These are phyloP conservation scores for Dynastes tityus DNA, from an alignment of 2,888 invertebrate species.

Conservation along the genomic window DNA sequence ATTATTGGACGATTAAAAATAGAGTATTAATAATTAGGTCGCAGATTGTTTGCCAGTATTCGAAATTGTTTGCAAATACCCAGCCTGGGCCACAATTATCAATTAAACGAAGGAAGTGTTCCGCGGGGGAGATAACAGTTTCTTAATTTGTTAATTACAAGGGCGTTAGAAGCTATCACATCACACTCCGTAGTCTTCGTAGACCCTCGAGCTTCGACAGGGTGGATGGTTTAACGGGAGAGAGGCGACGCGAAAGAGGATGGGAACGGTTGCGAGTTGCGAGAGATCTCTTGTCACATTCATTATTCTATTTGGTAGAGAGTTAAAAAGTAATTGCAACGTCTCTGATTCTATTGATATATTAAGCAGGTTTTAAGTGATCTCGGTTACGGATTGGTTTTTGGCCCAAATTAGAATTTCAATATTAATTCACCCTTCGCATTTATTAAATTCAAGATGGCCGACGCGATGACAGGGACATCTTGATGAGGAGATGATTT, in stretches of 20 bases:
- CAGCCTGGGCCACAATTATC: conserved; percentile 24
- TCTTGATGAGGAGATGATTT: no score
- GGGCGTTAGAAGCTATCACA: conserved; percentile 44
- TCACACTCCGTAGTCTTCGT: conserved; percentile 23
- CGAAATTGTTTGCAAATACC: conserved; percentile 6
- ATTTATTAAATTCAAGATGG: not conserved
- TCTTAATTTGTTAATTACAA: conserved; percentile 48
- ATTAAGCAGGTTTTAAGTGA: not conserved
- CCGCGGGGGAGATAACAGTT: conserved; percentile 34
- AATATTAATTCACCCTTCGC: not conserved
- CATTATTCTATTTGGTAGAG: conserved; percentile 56
- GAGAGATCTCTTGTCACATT: conserved; percentile 49
- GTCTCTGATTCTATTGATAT: conserved; percentile 11
- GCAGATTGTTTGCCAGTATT: not conserved
- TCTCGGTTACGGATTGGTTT: not conserved
- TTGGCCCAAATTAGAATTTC: not conserved
- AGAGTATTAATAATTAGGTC: not conserved
- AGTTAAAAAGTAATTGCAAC: conserved; percentile 42
- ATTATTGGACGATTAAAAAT: no score
- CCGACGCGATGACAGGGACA: not conserved
- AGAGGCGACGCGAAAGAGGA: not conserved
- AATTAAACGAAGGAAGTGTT: conserved; percentile 33
- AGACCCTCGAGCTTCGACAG: conserved; percentile 12
- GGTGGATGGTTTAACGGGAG: not conserved
- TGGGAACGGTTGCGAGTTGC: conserved; percentile 10